Percentiles rank a stretch among this genome's conserved stretches.
These are phyloP conservation scores for Euphonia xanthogaster DNA, from an alignment of 2,797 vertebrate species.

Conservation along the genomic window DNA sequence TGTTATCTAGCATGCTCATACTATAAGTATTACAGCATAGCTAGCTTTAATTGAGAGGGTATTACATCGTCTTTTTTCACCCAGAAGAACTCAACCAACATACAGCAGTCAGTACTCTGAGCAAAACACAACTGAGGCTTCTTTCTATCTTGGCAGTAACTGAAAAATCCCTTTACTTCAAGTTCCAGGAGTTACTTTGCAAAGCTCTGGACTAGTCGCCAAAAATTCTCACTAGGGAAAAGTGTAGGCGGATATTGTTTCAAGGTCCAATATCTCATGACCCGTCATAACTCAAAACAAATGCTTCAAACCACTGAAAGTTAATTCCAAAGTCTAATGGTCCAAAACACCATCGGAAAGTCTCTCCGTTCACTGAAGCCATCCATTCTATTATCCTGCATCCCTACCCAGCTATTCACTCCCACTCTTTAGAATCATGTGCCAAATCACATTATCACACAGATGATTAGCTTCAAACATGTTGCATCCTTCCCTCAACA, in stretches of 20 bases:
- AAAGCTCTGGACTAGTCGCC: conserved; percentile 38
- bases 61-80: background rate
- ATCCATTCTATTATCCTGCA: background rate
- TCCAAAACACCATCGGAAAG: conserved; percentile 34
- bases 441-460: conserved; percentile 41
- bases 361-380: background rate
- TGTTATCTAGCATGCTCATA: background rate
- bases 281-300: conserved; percentile 65
- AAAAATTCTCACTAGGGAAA: conserved; percentile 60
- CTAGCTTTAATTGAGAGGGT: background rate
- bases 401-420: conserved; percentile 13
- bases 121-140: conserved; percentile 57
- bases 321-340: conserved; percentile 26
- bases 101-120: background rate
- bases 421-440: background rate
- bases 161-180: conserved; percentile 57
- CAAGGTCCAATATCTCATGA: conserved; percentile 66
- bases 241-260: conserved; percentile 52
- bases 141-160: conserved; percentile 50
- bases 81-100: background rate
- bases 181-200: conserved; percentile 56
- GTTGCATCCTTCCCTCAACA: background rate
- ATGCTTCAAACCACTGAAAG: conserved; percentile 64
- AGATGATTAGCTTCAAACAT: background rate
- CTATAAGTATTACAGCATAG: background rate